These are phyloP conservation scores for Junonia oenone DNA, from an alignment of 2,888 invertebrate genomes.

Conservation along the genomic window DNA sequence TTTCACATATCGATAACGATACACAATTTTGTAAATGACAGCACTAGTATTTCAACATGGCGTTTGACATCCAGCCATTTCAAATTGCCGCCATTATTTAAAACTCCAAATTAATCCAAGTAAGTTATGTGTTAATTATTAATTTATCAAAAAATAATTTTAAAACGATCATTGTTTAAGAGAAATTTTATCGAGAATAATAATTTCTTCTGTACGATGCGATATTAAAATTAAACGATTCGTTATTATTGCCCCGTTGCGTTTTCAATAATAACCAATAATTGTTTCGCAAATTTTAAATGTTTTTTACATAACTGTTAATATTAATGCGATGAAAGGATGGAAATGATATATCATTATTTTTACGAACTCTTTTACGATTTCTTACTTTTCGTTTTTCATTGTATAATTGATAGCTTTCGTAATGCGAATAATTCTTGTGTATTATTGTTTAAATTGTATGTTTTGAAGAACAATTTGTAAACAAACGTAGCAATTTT, in stretches of 20 bases:
- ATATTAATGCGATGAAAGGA: slow-evolving; percentile 11
- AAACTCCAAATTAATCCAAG: neutral
- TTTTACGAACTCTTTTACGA: slow-evolving; percentile 5
- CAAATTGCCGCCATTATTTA: neutral
- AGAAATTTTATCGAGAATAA: neutral
- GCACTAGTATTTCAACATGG: no score
- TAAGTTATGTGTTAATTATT: neutral
- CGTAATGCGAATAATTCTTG: neutral
- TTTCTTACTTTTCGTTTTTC: slow-evolving; percentile 5
- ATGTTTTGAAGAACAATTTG: neutral
- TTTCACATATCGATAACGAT: no score
- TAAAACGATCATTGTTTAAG: neutral
- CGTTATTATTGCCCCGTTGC: neutral
- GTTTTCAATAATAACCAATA: neutral
- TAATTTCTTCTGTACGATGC: neutral
- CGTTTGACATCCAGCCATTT: neutral
- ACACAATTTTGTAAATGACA: no score
- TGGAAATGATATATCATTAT: slow-evolving; percentile 18
- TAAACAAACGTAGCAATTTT: neutral
- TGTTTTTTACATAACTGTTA: slow-evolving; percentile 10
- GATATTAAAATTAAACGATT: neutral
- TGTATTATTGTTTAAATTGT: neutral
- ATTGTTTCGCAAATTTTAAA: slow-evolving; percentile 2
- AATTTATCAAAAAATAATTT: neutral
- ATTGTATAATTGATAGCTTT: neutral